phyloP scores from a whole-genome alignment of 1,140 invertebrate genomes.

The Diorhabda elongata region DNA sequence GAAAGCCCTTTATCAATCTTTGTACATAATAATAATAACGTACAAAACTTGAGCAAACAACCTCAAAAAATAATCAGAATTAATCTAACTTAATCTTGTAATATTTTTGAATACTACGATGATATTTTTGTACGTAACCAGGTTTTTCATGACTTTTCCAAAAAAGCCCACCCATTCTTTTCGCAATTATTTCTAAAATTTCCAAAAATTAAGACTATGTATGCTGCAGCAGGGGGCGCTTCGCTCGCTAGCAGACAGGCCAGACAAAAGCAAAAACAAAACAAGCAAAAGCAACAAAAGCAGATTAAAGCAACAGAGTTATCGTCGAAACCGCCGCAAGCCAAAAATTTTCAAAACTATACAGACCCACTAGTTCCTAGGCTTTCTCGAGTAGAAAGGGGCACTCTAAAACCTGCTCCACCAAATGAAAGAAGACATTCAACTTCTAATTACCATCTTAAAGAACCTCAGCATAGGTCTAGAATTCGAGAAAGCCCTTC shows the following conservation, averaged over 20 bases:
- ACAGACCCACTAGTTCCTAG: conserved; percentile 40
- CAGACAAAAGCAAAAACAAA: conserved; percentile 52
- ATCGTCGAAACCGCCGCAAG: conserved; percentile 44
- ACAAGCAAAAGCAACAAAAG: conserved; percentile 43
- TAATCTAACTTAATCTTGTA: neutral
- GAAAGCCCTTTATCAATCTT: neutral
- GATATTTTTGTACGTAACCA: neutral
- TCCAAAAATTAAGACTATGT: conserved; percentile 53
- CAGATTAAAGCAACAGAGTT: conserved; percentile 47
- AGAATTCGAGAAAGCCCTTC: conserved; percentile 44
- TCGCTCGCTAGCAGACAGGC: conserved; percentile 67
- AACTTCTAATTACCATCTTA: conserved; percentile 43
- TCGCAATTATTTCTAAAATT: neutral
- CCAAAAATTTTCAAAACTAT: conserved; percentile 54
- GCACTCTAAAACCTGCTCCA: conserved; percentile 34
- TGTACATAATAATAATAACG: neutral
- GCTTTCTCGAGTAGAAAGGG: conserved; percentile 41
- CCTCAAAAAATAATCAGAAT: too few species aligned
- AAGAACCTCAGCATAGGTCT: conserved; percentile 40
- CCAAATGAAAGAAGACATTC: conserved; percentile 41
- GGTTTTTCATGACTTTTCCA: neutral
- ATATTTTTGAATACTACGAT: neutral
- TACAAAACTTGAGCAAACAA: too few species aligned
- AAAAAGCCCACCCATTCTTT: neutral
- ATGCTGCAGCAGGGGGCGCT: conserved; percentile 69